Conservation (phyloP, 1,140 invertebrate genomes). For the Bombus pascuorum region DNA sequence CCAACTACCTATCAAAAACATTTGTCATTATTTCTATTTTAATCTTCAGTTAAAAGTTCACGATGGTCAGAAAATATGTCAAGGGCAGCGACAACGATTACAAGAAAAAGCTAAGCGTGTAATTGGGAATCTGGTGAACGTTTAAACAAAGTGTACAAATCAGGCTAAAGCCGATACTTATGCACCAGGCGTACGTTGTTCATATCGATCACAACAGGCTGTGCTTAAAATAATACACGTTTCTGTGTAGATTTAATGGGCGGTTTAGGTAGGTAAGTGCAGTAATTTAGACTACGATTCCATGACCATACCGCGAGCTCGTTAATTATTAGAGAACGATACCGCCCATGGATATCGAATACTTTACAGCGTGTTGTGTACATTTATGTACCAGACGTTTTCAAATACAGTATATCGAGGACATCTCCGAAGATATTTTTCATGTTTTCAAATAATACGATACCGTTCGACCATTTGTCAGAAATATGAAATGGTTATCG, state of each 20-base stretch:
- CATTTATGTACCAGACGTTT: conserved; percentile 1
- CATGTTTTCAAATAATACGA: background rate
- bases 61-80: background rate
- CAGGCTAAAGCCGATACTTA: conserved; percentile 36
- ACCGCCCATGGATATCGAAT: conserved; percentile 31
- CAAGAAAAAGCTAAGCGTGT: background rate
- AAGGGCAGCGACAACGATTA: background rate
- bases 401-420: background rate
- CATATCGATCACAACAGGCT: conserved; percentile 39
- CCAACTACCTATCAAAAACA: no score
- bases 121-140: background rate
- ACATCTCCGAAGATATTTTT: conserved; percentile 1
- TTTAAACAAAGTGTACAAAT: conserved; percentile 48
- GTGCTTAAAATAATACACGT: conserved; percentile 55
- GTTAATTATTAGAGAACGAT: conserved; percentile 61
- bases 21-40: background rate
- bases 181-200: conserved; percentile 21
- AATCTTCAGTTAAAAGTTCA: background rate
- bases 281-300: conserved; percentile 52
- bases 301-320: conserved; percentile 46
- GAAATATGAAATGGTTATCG: background rate
- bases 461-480: background rate
- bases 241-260: conserved; percentile 58
- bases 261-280: conserved; percentile 58
- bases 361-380: conserved; percentile 27